These are phyloP conservation scores for Acrocephalus kingi DNA, from an alignment of 2,113 vertebrate genomes.

Conservation along the genomic window DNA sequence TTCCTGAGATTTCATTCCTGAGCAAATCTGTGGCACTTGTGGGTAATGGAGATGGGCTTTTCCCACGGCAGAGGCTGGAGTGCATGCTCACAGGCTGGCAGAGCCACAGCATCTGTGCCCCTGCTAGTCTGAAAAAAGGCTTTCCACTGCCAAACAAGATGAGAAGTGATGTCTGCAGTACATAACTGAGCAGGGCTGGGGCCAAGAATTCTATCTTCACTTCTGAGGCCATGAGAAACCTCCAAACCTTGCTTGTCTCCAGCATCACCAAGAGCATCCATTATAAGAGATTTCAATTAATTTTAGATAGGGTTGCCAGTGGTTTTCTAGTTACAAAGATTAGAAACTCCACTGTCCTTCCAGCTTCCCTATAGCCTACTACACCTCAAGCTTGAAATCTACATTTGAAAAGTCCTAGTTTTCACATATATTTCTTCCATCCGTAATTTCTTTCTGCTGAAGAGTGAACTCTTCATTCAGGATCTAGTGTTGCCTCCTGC, in stretches of 20 bases:
- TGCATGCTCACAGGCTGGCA: neutral
- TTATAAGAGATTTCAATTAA: neutral
- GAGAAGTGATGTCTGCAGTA: neutral
- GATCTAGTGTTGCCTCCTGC: neutral
- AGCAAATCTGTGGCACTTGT: neutral
- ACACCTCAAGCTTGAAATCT: neutral
- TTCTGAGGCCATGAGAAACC: neutral
- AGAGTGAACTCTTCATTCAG: neutral
- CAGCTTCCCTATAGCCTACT: neutral
- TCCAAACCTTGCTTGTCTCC: neutral
- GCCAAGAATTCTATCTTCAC: neutral
- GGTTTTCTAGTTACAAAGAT: neutral
- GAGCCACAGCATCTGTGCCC: neutral
- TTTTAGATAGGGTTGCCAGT: neutral
- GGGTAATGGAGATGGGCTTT: accelerated
- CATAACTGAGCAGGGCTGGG: neutral
- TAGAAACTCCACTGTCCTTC: neutral
- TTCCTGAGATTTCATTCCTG: neutral
- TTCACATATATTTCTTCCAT: neutral
- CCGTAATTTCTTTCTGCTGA: neutral
- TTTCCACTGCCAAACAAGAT: neutral
- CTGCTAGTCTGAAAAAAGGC: neutral
- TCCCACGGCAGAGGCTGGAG: accelerated
- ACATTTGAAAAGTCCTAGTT: neutral
- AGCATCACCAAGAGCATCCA: neutral